phyloP scores from a whole-genome alignment of 2,797 vertebrate species.

The Lepidocolaptes lacrymiger region DNA sequence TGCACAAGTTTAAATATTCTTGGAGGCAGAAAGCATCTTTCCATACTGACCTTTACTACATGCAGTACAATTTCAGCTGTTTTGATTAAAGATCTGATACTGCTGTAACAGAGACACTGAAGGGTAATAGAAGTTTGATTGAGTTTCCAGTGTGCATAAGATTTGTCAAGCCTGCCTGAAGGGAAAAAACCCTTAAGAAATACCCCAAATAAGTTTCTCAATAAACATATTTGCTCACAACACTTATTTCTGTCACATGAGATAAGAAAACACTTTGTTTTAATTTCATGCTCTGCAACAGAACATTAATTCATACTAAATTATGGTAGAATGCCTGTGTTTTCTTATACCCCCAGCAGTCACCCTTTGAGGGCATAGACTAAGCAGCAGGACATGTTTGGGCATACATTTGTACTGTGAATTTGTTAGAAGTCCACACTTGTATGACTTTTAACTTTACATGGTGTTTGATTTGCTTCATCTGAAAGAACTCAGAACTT shows the following conservation, averaged over 20 bases:
- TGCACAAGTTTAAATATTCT: background rate
- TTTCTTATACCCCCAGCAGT: constrained; percentile 6
- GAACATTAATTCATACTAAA: background rate
- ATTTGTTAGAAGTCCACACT: background rate
- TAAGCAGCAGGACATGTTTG: background rate
- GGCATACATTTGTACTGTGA: background rate
- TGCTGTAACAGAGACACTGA: background rate
- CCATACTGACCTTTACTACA: background rate
- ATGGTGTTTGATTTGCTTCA: background rate
- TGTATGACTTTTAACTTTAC: background rate
- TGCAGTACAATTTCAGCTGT: background rate
- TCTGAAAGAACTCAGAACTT: background rate
- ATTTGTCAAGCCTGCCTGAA: background rate
- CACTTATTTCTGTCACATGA: background rate
- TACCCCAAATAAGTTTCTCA: background rate
- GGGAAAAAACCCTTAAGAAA: background rate
- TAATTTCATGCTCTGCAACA: constrained; percentile 24
- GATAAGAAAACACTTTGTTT: constrained; percentile 9
- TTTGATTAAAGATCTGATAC: background rate
- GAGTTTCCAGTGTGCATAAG: background rate
- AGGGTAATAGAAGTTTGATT: background rate
- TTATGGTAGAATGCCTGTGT: background rate
- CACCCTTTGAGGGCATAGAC: background rate
- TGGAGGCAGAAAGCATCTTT: background rate
- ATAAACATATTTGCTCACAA: background rate